These are phyloP conservation scores for Rhabdornis inornatus DNA, from an alignment of 2,113 vertebrate genomes.

Conservation along the genomic window DNA sequence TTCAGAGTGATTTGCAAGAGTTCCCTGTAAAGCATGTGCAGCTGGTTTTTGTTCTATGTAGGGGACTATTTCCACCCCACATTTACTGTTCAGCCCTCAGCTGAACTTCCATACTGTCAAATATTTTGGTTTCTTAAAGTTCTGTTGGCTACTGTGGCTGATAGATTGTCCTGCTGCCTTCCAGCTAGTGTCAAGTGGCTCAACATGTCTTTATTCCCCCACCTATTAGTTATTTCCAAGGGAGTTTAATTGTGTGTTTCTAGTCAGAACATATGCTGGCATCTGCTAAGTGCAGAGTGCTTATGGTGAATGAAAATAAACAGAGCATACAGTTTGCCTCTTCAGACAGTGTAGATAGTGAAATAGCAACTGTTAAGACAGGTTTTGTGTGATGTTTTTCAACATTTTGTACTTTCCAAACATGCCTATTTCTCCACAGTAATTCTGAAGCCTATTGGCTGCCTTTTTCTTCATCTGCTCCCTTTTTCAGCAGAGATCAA, in stretches of 20 bases:
- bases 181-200: neutral
- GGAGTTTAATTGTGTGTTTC: neutral
- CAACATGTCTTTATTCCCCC: neutral
- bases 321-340: neutral
- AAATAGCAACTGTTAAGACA: neutral
- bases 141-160: neutral
- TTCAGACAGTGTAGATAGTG: neutral
- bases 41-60: neutral
- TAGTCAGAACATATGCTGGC: neutral
- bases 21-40: neutral
- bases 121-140: neutral
- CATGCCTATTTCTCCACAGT: neutral
- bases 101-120: neutral
- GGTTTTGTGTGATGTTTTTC: neutral
- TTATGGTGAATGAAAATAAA: neutral
- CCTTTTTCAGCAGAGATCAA: neutral
- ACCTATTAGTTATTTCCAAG: neutral
- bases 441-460: neutral
- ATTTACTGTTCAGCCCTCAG: neutral
- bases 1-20: neutral
- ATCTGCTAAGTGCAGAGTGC: neutral
- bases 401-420: neutral
- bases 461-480: neutral
- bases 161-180: neutral
- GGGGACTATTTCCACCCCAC: rapidly evolving